Evolutionary conservation across 2,113 vertebrate species (phyloP), one percentile per base, ranked within the genome.

Genomic region (Psilopsiagon aurifrons): DNA sequence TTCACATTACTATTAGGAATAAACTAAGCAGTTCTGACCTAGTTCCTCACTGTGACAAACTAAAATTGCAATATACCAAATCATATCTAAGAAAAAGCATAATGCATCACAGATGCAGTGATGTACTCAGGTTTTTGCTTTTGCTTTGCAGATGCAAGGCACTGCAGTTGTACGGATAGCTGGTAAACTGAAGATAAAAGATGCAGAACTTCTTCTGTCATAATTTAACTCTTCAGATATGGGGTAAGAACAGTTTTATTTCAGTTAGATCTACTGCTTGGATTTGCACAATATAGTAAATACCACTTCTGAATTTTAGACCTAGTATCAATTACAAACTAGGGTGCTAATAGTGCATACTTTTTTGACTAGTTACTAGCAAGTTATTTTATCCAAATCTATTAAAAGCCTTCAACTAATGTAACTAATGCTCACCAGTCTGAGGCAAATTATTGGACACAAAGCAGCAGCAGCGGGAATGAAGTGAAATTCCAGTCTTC

Each of bases 141-240:
- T 62, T 88, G 41, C 9, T 33, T 55, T 33, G 54, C 66, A 97
- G 95, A 77, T 97, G 67, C 88, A 95, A 95, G 97, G 94, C 47
- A 96, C 31, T 35, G 76, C 96, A 83, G 31, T 96, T 79, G 52
- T 95, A 92, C 44, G 44, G 80, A 92, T 57, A 60, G 25, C 44
- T 2, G 6, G 37, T 27, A 31, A 64, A 37, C 9, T 9, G 2
- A 62, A 88, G 59, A 22, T 10, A 43, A 12, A 70, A 43, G 19
- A 59, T 16, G 13, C 5, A 67, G 49, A 29, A 29, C 1, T 16
- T 46, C 29, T 70, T 90, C n/a, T 44, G 64, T 12, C 27, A 44
- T 66, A 66, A 75, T 44, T 68, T 83, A 51, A 46, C 20, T 29
- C 44, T 23, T 69, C 18, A 24, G 19, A 76, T 68, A 71, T 5